Percentiles rank a stretch among this genome's conserved stretches.
Evolutionary conservation across 1,140 invertebrate genomes (phyloP).

Genomic region (Elymnias hypermnestra): DNA sequence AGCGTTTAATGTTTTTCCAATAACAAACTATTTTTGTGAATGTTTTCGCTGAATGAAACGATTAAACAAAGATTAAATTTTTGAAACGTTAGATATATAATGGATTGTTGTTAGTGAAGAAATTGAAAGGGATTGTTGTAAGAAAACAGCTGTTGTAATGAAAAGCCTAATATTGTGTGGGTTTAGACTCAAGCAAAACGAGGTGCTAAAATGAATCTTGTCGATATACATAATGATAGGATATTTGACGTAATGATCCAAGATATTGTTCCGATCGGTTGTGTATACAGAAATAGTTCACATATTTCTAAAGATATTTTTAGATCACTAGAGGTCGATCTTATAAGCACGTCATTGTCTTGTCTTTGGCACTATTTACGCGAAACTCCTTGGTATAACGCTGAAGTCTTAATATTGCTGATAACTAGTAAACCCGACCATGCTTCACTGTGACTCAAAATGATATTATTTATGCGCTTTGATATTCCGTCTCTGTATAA

Average conservation of each 20-base stretch:
- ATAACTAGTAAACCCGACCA: no score
- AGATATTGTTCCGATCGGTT: constrained; percentile 20
- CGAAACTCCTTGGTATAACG: background rate
- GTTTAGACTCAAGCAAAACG: background rate
- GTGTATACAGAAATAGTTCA: constrained; percentile 19
- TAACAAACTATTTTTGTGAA: constrained; percentile 2
- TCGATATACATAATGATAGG: constrained; percentile 1
- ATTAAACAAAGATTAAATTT: no score
- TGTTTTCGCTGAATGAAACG: no score
- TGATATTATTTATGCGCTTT: no score
- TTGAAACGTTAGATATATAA: no score
- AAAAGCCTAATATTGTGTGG: background rate
- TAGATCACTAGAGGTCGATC: constrained; percentile 21
- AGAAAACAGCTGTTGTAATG: background rate
- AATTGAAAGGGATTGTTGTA: no score
- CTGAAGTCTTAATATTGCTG: background rate
- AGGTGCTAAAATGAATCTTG: background rate
- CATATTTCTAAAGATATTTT: constrained; percentile 27
- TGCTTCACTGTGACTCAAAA: no score
- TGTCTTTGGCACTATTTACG: constrained; percentile 14
- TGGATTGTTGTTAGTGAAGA: no score
- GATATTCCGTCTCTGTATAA: no score
- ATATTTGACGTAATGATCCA: constrained; percentile 14
- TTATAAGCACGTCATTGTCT: constrained; percentile 22
- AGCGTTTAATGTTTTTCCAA: background rate